Percentiles rank a stretch among this genome's conserved stretches.
These are phyloP conservation scores for Bombus pyrosoma DNA, from an alignment of 1,140 invertebrate genomes.

Conservation along the genomic window DNA sequence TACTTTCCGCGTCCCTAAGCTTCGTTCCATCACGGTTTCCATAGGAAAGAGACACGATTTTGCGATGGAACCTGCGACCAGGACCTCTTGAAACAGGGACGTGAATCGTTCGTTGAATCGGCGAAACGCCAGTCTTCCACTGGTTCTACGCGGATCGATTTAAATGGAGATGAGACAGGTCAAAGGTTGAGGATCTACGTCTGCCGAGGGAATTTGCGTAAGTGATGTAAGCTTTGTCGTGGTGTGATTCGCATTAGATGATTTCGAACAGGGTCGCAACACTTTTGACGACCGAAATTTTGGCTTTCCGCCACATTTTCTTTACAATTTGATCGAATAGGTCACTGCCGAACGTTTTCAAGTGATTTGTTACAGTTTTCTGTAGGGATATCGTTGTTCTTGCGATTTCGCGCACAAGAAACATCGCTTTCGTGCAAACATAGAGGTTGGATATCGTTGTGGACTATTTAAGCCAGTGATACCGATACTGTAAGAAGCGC, in stretches of 20 bases:
- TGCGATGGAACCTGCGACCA: background rate
- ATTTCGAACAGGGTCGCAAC: background rate
- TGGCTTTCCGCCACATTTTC: background rate
- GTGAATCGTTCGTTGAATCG: background rate
- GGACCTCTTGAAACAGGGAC: background rate
- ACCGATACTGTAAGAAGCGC: too few species aligned
- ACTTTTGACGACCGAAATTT: background rate
- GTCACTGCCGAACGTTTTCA: background rate
- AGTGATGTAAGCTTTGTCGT: background rate
- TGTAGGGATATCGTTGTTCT: background rate
- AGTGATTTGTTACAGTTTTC: background rate
- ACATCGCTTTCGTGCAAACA: background rate
- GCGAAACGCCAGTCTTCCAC: background rate
- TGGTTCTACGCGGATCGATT: background rate
- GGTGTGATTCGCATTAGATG: background rate
- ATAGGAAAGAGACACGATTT: background rate
- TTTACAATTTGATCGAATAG: background rate
- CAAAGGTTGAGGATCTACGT: background rate
- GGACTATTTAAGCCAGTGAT: too few species aligned
- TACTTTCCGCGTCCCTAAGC: background rate
- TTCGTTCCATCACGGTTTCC: too few species aligned
- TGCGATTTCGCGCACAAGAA: background rate
- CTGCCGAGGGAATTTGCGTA: background rate
- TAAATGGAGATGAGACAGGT: background rate
- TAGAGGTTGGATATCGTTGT: background rate